These are phyloP conservation scores for Prunella himalayana DNA, from an alignment of 2,113 vertebrate genomes.

Conservation along the genomic window DNA sequence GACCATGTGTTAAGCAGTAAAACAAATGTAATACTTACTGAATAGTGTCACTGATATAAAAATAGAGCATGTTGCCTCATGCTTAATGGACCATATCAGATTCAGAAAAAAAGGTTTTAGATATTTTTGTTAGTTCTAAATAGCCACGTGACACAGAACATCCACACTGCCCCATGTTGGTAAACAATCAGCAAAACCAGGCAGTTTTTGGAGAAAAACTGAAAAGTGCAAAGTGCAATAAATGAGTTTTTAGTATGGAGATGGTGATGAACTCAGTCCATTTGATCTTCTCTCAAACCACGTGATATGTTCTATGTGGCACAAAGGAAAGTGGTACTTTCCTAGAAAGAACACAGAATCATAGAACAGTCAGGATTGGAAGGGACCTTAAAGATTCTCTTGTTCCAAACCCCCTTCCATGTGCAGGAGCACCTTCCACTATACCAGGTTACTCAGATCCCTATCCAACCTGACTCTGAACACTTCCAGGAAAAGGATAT, in stretches of 20 bases:
- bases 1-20: constrained; percentile 21
- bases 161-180: neutral
- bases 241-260: neutral
- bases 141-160: neutral
- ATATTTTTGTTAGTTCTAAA: neutral
- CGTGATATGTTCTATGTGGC: fast-evolving
- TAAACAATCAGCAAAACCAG: neutral
- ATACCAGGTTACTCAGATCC: neutral
- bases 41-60: constrained; percentile 36
- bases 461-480: neutral
- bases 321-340: neutral
- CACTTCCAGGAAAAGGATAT: neutral
- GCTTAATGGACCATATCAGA: neutral
- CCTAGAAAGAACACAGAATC: neutral
- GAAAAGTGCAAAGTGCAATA: neutral
- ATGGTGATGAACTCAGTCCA: neutral
- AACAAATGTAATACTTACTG: constrained; percentile 33
- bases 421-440: neutral
- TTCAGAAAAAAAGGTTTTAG: neutral
- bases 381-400: neutral
- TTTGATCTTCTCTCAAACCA: neutral
- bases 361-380: neutral
- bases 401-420: neutral
- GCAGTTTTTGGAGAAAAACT: neutral
- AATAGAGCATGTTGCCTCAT: constrained; percentile 20